Percentiles rank a stretch among this genome's conserved stretches.
phyloP scores from a whole-genome alignment of 2,113 vertebrate genomes.

The Dromaius novaehollandiae region DNA sequence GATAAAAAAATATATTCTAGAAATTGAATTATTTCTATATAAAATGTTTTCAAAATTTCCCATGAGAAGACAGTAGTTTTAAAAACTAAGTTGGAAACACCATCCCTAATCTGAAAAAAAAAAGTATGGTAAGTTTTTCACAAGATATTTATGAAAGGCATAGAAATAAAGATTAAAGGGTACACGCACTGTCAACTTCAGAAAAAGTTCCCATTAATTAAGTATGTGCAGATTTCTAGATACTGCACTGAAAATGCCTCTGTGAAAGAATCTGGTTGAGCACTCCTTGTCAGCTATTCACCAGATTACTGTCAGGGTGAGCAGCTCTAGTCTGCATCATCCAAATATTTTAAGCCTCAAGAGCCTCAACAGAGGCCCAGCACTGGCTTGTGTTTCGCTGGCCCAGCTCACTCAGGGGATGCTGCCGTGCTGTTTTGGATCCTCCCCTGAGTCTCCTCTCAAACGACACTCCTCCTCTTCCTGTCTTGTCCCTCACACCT shows the following conservation, averaged over 20 bases:
- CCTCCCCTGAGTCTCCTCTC: not conserved
- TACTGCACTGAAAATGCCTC: not conserved
- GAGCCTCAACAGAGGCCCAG: not conserved
- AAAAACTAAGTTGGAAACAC: constrained; percentile 6
- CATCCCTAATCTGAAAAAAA: not conserved
- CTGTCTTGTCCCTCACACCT: not conserved
- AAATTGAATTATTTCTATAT: constrained; percentile 48
- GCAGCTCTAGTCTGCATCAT: not conserved
- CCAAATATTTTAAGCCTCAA: not conserved
- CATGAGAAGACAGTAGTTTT: constrained; percentile 36
- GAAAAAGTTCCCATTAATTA: constrained; percentile 20
- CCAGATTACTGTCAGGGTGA: not conserved
- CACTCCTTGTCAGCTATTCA: not conserved
- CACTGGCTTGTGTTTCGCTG: not conserved
- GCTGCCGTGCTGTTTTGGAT: not conserved
- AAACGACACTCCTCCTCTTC: not conserved
- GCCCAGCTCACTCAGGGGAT: not conserved
- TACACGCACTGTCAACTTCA: not conserved
- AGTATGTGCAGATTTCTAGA: not conserved
- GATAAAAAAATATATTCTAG: constrained; percentile 42
- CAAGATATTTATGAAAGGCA: not conserved
- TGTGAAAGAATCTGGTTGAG: not conserved
- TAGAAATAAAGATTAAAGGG: constrained; percentile 23
- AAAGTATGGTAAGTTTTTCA: not conserved
- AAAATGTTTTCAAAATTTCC: constrained; percentile 45